Conservation (phyloP, 2,113 vertebrate species). For the Halichoerus grypus region DNA sequence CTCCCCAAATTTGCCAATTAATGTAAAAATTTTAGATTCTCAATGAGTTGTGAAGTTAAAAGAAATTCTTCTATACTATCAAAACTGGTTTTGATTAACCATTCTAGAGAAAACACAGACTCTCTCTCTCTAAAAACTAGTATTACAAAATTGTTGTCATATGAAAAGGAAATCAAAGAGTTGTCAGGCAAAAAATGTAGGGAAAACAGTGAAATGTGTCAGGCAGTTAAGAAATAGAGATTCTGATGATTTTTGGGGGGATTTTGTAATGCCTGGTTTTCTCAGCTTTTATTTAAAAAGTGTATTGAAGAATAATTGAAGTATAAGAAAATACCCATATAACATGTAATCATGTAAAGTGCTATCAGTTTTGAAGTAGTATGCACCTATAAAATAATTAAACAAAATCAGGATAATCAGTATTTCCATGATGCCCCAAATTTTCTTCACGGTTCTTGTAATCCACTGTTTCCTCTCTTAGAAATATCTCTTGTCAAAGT, state of each 20-base stretch:
- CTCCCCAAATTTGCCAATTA: not conserved
- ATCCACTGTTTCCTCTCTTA: not conserved
- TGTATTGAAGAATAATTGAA: not conserved
- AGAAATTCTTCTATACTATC: not conserved
- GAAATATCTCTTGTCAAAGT: not conserved
- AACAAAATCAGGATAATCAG: not conserved
- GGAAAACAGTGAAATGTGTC: not conserved
- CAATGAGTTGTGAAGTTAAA: not conserved
- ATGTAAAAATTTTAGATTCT: not conserved
- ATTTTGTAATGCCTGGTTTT: not conserved
- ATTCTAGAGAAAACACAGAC: not conserved
- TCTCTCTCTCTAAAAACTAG: not conserved
- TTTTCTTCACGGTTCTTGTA: not conserved
- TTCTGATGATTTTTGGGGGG: not conserved
- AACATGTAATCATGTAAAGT: not conserved
- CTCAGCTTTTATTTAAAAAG: not conserved
- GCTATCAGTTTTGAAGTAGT: not conserved
- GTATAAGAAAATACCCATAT: not conserved
- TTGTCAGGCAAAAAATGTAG: not conserved
- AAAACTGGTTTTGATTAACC: not conserved
- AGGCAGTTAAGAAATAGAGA: not conserved
- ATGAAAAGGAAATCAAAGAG: not conserved
- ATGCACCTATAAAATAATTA: not conserved
- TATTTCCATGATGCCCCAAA: not conserved
- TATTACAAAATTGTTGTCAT: not conserved